Evolutionary conservation across 2,888 invertebrate species (phyloP), one percentile per base, ranked within the genome.

Genomic region (Caenorhabditis drosophilae): DNA sequence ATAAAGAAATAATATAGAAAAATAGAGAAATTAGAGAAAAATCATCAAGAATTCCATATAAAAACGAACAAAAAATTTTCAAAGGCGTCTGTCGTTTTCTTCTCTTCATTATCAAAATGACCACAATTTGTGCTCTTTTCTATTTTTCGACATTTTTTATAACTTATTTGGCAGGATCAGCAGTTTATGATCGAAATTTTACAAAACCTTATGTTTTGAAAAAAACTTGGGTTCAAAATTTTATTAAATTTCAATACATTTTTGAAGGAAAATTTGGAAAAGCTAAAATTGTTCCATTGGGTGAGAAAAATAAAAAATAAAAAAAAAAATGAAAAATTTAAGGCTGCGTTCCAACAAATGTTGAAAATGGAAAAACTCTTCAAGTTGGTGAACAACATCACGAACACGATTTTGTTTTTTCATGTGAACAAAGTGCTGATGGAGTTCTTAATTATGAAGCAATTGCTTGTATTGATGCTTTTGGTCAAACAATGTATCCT

Each of bases 401-500:
- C 12, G 64, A 66, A 20, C 71, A 73, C 45, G 75, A 76, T 26
- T 76, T 76, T 41, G 54, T 72, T 6, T 76, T 71, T 51, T 45
- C 55, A 12, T 76, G 75, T 27, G 67, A 68, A 35, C 44, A 72
- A 51, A 73, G 67, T n/a, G 72, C 71, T 25, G 70, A 73, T 36
- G 75, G 75, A n/a, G 70, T 76, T 2, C 40, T 76, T 16, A 62
- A 61, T 31, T 76, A 72, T 25, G 75, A 76, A 31, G 71, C 75
- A 1, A 64, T 67, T 2, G 75, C 69, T 9, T 75, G 75, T 51
- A 58, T 75, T 35, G 75, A 75, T 45, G 67, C 70, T 0, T 55
- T 50, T 23, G 72, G 72, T 12, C 45, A 54, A 15, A 51, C 62
- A 7, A 75, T 75, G 72, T 53, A 59, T 25, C 62, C 70, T 7